phyloP scores from a whole-genome alignment of 1,140 invertebrate genomes.

The Triops cancriformis region DNA sequence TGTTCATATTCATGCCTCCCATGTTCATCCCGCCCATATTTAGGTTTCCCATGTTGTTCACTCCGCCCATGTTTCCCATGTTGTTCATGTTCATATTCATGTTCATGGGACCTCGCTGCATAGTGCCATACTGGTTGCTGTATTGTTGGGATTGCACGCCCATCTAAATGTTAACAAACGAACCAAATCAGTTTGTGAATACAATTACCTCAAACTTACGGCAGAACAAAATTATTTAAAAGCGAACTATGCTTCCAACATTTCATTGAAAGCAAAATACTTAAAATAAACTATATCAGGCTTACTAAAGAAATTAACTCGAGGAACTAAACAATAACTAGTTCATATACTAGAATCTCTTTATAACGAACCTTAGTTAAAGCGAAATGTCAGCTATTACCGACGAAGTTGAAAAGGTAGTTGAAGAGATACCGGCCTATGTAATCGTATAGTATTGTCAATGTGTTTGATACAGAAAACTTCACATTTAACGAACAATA shows the following conservation, averaged over 20 bases:
- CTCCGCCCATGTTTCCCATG: constrained; percentile 31
- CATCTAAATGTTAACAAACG: constrained; percentile 12
- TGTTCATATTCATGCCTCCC: constrained; percentile 28
- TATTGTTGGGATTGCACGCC: constrained; percentile 41
- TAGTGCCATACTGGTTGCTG: constrained; percentile 46
- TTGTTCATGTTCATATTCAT: constrained; percentile 43
- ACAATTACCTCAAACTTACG: neutral
- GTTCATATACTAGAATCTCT: too few relatives aligned
- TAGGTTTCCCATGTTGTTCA: constrained; percentile 33
- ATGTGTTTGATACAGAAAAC: too few relatives aligned
- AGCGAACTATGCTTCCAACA: constrained; percentile 24
- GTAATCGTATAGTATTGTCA: too few relatives aligned
- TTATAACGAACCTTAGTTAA: too few relatives aligned
- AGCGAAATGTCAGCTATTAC: too few relatives aligned
- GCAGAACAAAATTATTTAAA: neutral
- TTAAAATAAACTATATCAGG: too few relatives aligned
- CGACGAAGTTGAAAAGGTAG: too few relatives aligned
- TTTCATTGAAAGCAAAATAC: too few relatives aligned
- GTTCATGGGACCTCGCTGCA: constrained; percentile 42
- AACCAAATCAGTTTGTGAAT: neutral
- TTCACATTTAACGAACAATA: too few relatives aligned
- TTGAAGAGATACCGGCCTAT: too few relatives aligned
- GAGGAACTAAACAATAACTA: too few relatives aligned
- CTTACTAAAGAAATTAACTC: too few relatives aligned
- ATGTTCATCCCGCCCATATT: constrained; percentile 34